Evolutionary conservation across 2,888 invertebrate species (phyloP), one percentile per base, ranked within the genome.

Genomic region (Sarcophaga caerulescens): DNA sequence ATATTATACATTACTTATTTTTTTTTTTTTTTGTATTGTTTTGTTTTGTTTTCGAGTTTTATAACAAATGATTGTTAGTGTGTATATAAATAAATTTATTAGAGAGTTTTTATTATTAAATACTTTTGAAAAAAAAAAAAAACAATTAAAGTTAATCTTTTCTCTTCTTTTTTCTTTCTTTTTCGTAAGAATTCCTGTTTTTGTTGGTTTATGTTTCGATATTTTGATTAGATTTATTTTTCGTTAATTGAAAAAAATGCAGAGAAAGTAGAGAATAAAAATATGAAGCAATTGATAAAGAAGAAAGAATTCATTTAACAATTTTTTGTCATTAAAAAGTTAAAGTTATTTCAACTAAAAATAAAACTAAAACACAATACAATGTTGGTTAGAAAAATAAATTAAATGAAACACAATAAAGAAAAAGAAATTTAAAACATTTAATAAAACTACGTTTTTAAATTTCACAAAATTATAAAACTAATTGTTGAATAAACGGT

Each of bases 251-350:
- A 84, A 81, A 88, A 88, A 91, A 91, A 91, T 91, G 90, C 91
- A 91, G 91, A 91, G 90, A 90, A 92, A 91, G 91, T 90, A 91
- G 91, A 92, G 91, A 92, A 91, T 91, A 92, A 91, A 91, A 89
- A 89, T 90, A 91, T 91, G 89, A 91, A 92, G 92, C 91, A 91
- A 90, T 91, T 91, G 90, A 90, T 89, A 90, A 88, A 89, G 88
- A 89, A 89, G 87, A 89, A 90, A 89, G 88, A 89, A 89, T 88
- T 89, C 87, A 87, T 89, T 89, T 89, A 89, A 89, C 89, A 85
- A 88, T 89, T 88, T 78, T 87, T 84, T 80, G 47, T 75, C 76
- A 73, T 86, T 66, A 84, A 81, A 85, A 82, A 85, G 73, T 85
- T 85, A 68, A 80, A 81, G 79, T 81, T 83, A 84, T 83, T 70